Evolutionary conservation across 1,140 invertebrate species (phyloP).

Genomic region (Paraescarpia echinospica): DNA sequence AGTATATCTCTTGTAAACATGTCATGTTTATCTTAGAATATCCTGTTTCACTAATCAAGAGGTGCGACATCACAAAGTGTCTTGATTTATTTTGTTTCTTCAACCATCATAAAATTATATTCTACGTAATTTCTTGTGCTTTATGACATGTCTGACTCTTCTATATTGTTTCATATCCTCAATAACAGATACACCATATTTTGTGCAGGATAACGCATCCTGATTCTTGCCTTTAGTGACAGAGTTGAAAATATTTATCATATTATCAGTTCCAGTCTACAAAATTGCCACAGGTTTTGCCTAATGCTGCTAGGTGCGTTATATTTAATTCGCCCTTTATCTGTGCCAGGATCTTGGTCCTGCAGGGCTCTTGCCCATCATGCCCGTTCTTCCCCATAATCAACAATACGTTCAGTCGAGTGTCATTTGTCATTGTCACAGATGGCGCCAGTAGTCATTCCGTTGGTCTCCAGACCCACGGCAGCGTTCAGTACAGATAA

Average conservation of each 20-base stretch:
- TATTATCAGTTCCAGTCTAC: neutral
- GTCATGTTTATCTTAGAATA: neutral
- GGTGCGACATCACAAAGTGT: neutral
- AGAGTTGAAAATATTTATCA: neutral
- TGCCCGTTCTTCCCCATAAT: neutral
- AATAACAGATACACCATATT: neutral
- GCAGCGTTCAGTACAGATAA: neutral
- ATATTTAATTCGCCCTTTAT: neutral
- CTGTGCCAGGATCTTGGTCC: neutral
- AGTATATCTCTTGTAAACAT: neutral
- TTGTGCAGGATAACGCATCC: neutral
- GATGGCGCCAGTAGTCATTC: conserved; percentile 3
- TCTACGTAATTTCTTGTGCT: neutral
- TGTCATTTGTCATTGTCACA: neutral
- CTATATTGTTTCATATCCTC: neutral
- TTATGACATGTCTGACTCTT: neutral
- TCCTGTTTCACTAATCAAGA: neutral
- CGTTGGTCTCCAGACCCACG: neutral
- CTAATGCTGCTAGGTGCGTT: neutral
- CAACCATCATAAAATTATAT: neutral
- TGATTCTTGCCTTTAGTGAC: neutral
- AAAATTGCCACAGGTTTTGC: neutral
- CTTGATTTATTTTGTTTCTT: neutral
- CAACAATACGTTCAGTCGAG: neutral
- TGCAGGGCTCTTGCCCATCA: neutral